Evolutionary conservation across 2,113 vertebrate genomes (phyloP).

Genomic region (Beaufortia kweichowensis): DNA sequence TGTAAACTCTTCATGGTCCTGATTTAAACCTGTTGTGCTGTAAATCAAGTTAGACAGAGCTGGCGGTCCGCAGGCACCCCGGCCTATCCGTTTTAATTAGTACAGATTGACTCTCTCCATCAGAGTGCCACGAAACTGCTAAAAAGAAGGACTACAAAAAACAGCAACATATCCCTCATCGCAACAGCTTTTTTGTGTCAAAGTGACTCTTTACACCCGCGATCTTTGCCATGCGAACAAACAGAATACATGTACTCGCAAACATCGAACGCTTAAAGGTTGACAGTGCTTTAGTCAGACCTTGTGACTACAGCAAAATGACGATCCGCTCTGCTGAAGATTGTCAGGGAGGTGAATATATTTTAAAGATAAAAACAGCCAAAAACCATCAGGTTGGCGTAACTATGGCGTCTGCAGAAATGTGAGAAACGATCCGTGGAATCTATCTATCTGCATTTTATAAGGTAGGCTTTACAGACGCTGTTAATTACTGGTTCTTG

Average conservation of each 20-base stretch:
- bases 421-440: slow-evolving; percentile 58
- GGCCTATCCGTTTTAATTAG: slow-evolving; percentile 52
- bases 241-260: slow-evolving; percentile 13
- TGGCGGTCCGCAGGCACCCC: slow-evolving; percentile 51
- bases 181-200: background rate
- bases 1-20: slow-evolving; percentile 47
- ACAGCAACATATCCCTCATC: slow-evolving; percentile 32
- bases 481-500: background rate
- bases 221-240: slow-evolving; percentile 21
- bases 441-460: slow-evolving; percentile 61
- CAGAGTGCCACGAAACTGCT: slow-evolving; percentile 33
- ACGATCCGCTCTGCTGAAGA: slow-evolving; percentile 43
- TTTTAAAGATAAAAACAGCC: slow-evolving; percentile 58
- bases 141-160: slow-evolving; percentile 40
- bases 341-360: slow-evolving; percentile 45
- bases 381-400: slow-evolving; percentile 50
- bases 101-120: slow-evolving; percentile 43
- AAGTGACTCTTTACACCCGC: background rate
- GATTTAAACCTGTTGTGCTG: slow-evolving; percentile 46
- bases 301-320: slow-evolving; percentile 42
- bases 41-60: slow-evolving; percentile 48
- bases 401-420: slow-evolving; percentile 53
- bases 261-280: slow-evolving; percentile 29
- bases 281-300: slow-evolving; percentile 42
- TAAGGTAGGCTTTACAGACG: slow-evolving; percentile 57